Percentiles rank a stretch among this genome's conserved stretches.
Evolutionary conservation across 2,888 invertebrate genomes (phyloP).

Genomic region (Nysson spinosus): DNA sequence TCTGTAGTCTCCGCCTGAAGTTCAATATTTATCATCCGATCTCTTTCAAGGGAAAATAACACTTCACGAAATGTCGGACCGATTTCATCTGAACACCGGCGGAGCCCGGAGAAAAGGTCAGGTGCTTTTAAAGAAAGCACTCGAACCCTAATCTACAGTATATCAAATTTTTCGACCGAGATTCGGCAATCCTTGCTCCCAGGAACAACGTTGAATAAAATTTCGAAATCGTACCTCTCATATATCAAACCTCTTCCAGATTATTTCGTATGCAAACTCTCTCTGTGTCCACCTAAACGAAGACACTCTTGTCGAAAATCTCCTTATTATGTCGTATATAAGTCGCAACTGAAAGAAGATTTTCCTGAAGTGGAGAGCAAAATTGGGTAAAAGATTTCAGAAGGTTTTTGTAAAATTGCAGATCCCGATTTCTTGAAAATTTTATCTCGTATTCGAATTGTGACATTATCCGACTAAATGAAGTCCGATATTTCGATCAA

Average conservation of each 20-base stretch:
- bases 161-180: conserved; percentile 32
- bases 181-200: conserved; percentile 30
- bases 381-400: no score
- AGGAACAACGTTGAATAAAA: conserved; percentile 37
- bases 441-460: no score
- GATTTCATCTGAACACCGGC: conserved; percentile 48
- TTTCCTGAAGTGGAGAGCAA: no score
- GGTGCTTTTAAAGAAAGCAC: conserved; percentile 54
- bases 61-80: conserved; percentile 50
- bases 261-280: neutral
- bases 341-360: no score
- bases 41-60: conserved; percentile 47
- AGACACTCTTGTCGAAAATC: no score
- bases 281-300: no score
- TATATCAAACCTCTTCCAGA: neutral
- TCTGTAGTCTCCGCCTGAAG: conserved; percentile 15
- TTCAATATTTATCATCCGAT: conserved; percentile 52
- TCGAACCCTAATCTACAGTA: conserved; percentile 22
- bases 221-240: conserved; percentile 1
- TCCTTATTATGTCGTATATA: no score
- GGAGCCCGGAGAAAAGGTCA: conserved; percentile 43
- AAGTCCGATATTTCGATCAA: no score
- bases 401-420: no score
- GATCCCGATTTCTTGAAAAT: no score
- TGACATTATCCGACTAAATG: no score